Percentiles rank a stretch among this genome's conserved stretches.
phyloP scores from a whole-genome alignment of 2,888 invertebrate genomes.

The Aleiodes leptofemur region DNA sequence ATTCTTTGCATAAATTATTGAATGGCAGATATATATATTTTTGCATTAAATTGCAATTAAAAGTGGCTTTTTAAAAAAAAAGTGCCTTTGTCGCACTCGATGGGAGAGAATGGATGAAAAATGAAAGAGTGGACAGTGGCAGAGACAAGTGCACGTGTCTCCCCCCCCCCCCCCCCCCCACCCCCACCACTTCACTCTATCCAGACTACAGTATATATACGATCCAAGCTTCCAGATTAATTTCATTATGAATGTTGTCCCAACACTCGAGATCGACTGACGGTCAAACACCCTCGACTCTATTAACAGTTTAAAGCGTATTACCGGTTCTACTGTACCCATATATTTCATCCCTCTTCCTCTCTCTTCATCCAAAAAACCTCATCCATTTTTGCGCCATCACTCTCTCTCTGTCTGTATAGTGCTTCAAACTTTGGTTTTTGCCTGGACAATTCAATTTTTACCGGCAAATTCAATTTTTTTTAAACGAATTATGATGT shows the following conservation, averaged over 20 bases:
- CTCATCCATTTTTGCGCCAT: conserved; percentile 15
- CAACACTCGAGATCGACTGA: conserved; percentile 73
- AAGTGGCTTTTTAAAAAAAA: too few relatives aligned
- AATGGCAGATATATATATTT: too few relatives aligned
- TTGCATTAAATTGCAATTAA: too few relatives aligned
- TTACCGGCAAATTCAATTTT: not conserved
- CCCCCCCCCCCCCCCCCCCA: not conserved
- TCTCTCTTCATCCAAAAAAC: conserved; percentile 35
- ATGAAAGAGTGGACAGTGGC: conserved; percentile 1
- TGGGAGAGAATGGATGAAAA: too few relatives aligned
- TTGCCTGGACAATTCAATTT: not conserved
- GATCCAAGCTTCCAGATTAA: conserved; percentile 68
- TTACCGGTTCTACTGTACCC: conserved; percentile 47
- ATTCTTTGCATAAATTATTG: not conserved
- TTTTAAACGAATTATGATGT: not conserved
- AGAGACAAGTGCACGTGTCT: conserved; percentile 42
- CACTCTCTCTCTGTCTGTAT: not conserved
- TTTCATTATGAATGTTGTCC: conserved; percentile 75
- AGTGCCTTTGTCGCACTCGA: too few relatives aligned
- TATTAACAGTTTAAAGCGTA: conserved; percentile 70
- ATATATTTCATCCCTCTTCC: conserved; percentile 22
- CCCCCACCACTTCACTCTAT: not conserved
- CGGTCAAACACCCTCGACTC: conserved; percentile 72
- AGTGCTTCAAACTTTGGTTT: conserved; percentile 2
- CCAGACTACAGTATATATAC: conserved; percentile 1